Evolutionary conservation across 2,113 vertebrate genomes (phyloP), one percentile per base, ranked within the genome.

Genomic region (Oryzias curvinotus): DNA sequence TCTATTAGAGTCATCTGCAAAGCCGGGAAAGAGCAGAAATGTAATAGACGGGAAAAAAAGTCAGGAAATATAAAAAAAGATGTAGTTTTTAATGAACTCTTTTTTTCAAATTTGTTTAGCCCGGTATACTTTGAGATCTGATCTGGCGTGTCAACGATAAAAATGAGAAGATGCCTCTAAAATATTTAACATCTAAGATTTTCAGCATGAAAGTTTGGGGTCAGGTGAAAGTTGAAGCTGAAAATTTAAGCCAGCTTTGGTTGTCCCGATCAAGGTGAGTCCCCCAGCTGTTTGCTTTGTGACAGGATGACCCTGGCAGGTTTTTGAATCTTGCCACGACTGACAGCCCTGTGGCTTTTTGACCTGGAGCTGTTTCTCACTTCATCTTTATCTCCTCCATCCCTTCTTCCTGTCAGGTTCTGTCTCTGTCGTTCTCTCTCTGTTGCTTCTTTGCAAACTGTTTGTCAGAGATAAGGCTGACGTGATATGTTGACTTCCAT

Each of bases 401-500:
- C 17, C 30, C 0, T 25, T 25, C 52, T 51, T 58, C 55, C 58
- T 64, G 50, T 53, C 50, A 52, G 60, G 16, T 52, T 47, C 26
- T 43, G 47, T 53, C 23, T 19, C 46, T 63, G 52, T 49, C 23
- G 19, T 25, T 55, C 23, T 25, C 30, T 73, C 59, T 56, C 47
- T 58, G 25, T 56, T 54, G 46, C 56, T 62, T 74, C 75, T 87
- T 80, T 87, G 76, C 82, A 85, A 86, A 87, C 90, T 86, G 87
- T 89, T 85, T 82, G 74, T 78, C 63, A 50, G 71, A 85, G 90
- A 91, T 91, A 91, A 91, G 83, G 80, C 66, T 65, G 64, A n/a
- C 41, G 73, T 79, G 89, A 92, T 91, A 90, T 89, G 82, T 75
- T 68, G 73, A 76, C 79, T 80, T 83, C 67, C 49, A 61, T 88